A percentile compares a stretch with the other conserved stretches of the same genome.
These are phyloP conservation scores for Pocota personata DNA, from an alignment of 2,888 invertebrate genomes.

Conservation along the genomic window DNA sequence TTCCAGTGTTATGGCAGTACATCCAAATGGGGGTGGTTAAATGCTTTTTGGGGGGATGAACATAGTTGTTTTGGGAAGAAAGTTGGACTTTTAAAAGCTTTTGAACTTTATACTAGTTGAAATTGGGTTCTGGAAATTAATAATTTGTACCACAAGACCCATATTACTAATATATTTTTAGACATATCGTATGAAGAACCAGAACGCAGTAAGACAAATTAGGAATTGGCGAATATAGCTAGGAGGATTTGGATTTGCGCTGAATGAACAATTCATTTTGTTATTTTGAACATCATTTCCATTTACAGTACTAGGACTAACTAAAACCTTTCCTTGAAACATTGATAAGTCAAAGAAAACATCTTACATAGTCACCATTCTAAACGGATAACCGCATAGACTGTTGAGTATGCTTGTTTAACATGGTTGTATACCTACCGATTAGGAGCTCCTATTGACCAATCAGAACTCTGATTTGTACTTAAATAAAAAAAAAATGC, in stretches of 20 bases:
- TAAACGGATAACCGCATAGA: too few species aligned
- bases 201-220: neutral
- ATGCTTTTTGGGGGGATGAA: neutral
- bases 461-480: too few species aligned
- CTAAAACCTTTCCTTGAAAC: too few species aligned
- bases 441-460: too few species aligned
- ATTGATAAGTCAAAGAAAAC: too few species aligned
- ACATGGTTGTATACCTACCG: too few species aligned
- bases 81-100: constrained; percentile 14
- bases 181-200: neutral
- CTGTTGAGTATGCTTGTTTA: too few species aligned
- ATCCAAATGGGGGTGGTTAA: neutral
- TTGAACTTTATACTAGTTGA: neutral
- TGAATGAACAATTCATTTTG: neutral
- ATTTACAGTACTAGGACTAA: too few species aligned
- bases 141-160: neutral
- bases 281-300: too few species aligned
- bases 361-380: too few species aligned
- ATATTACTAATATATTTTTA: neutral
- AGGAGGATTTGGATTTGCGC: neutral
- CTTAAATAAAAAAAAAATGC: too few species aligned
- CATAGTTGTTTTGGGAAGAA: neutral
- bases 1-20: constrained; percentile 15
- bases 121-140: constrained; percentile 1
- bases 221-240: neutral